A percentile compares a stretch with the other conserved stretches of the same genome.
phyloP scores from a whole-genome alignment of 2,113 vertebrate species.

The Chlorocebus sabaeus region DNA sequence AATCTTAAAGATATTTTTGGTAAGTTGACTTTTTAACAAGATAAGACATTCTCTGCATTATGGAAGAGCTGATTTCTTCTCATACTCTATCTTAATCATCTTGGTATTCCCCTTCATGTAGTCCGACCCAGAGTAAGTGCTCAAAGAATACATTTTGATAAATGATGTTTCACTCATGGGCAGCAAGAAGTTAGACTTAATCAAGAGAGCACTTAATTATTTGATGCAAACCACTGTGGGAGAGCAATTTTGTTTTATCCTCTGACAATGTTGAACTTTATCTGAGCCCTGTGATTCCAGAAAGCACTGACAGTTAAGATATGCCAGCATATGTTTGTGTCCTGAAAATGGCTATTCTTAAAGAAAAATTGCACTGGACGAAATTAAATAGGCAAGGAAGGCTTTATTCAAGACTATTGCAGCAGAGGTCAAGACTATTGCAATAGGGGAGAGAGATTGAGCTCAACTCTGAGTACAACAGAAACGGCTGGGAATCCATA shows the following conservation, averaged over 20 bases:
- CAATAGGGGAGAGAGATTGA: background rate
- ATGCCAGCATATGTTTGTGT: background rate
- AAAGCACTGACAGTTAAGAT: background rate
- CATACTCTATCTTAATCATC: background rate
- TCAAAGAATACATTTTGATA: background rate
- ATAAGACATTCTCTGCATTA: background rate
- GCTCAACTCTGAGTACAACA: background rate
- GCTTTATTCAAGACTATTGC: constrained; percentile 10
- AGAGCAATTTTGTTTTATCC: constrained; percentile 10
- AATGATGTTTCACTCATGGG: background rate
- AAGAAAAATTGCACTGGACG: background rate
- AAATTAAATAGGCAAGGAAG: background rate
- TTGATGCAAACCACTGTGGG: background rate
- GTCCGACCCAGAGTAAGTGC: background rate
- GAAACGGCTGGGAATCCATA: background rate
- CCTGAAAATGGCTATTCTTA: background rate
- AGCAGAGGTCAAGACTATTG: background rate
- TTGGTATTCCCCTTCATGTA: background rate
- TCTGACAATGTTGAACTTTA: constrained; percentile 8
- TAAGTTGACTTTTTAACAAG: constrained; percentile 8
- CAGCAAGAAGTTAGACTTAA: background rate
- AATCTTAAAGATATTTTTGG: constrained; percentile 35
- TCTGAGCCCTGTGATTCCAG: background rate
- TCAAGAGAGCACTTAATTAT: constrained; percentile 21
- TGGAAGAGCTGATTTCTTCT: background rate